A percentile compares a stretch with the other conserved stretches of the same genome.
These are phyloP conservation scores for Diploptera punctata DNA, from an alignment of 2,888 invertebrate species.

Conservation along the genomic window DNA sequence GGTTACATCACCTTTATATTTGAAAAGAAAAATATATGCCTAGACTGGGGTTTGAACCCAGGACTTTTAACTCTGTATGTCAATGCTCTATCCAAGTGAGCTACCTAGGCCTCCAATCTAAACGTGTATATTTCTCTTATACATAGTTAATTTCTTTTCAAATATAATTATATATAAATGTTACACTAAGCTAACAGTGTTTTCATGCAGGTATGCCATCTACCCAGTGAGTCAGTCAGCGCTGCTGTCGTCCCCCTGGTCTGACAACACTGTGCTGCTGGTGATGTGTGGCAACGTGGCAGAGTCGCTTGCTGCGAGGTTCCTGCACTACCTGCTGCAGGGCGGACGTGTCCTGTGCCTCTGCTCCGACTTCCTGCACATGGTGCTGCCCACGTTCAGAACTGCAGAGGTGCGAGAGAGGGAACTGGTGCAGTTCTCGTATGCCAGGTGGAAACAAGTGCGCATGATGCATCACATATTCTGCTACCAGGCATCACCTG, in stretches of 20 bases:
- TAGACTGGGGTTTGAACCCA: no score
- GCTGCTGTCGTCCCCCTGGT: constrained; percentile 61
- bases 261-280: constrained; percentile 72
- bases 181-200: no score
- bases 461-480: constrained; percentile 86
- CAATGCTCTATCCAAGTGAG: no score
- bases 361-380: constrained; percentile 80
- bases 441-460: constrained; percentile 82
- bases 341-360: constrained; percentile 80
- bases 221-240: constrained; percentile 55
- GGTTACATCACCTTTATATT: no score
- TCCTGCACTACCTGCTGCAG: constrained; percentile 71
- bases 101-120: no score
- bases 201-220: constrained; percentile 54
- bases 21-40: no score
- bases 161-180: no score
- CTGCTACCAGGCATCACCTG: constrained; percentile 86
- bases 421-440: constrained; percentile 83
- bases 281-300: constrained; percentile 80
- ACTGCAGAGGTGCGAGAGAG: constrained; percentile 86
- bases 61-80: no score
- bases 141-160: no score
- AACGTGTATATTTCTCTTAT: no score
- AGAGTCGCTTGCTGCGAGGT: constrained; percentile 66
- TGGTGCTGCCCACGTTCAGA: constrained; percentile 79